Evolutionary conservation across 2,113 vertebrate species (phyloP).

Genomic region (Acinonyx jubatus): DNA sequence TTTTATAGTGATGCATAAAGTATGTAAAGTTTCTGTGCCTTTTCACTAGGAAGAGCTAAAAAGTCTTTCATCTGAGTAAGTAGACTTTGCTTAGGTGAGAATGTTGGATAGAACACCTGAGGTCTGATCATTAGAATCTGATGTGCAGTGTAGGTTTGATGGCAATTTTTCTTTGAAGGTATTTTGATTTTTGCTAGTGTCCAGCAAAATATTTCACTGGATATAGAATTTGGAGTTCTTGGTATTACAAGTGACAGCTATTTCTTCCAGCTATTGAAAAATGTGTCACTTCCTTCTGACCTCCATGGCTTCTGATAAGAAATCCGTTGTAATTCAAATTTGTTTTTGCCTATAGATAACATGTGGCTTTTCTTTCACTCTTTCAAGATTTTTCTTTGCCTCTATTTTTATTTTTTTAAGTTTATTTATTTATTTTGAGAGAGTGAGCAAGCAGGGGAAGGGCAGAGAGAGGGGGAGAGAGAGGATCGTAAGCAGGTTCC

Average conservation of each 20-base stretch:
- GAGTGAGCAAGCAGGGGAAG: no score
- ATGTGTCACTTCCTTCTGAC: neutral
- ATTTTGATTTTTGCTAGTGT: neutral
- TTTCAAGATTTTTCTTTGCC: neutral
- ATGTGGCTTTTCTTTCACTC: neutral
- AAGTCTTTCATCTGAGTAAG: neutral
- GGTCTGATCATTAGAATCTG: neutral
- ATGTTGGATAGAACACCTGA: neutral
- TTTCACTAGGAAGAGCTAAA: neutral
- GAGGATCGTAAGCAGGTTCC: no score
- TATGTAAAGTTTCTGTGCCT: neutral
- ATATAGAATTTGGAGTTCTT: neutral
- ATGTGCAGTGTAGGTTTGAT: neutral
- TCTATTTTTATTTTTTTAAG: neutral
- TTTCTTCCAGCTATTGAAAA: neutral
- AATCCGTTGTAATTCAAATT: neutral
- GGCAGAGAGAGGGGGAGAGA: no score
- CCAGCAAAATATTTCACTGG: neutral
- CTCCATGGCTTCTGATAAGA: neutral
- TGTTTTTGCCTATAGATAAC: neutral
- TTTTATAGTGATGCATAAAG: neutral
- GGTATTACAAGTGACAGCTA: neutral
- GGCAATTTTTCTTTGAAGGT: neutral
- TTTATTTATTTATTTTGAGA: no score
- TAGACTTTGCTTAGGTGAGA: neutral